Percentiles rank a stretch among this genome's conserved stretches.
These are phyloP conservation scores for Callyntrura sp. DNA, from an alignment of 2,888 invertebrate genomes.

Conservation along the genomic window DNA sequence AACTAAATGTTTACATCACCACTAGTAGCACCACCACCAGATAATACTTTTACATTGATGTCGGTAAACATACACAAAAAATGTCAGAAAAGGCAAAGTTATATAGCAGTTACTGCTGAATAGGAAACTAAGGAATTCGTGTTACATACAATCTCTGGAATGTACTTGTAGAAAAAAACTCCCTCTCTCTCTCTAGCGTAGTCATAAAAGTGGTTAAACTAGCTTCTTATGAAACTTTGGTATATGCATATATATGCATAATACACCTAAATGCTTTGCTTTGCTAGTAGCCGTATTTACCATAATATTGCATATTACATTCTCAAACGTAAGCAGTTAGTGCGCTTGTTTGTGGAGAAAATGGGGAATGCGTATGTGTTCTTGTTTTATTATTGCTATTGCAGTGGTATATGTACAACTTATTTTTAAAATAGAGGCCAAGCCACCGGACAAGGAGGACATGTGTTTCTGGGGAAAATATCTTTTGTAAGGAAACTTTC, in stretches of 20 bases:
- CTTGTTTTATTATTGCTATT: slow-evolving; percentile 16
- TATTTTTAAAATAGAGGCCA: slow-evolving; percentile 23
- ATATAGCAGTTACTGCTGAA: slow-evolving; percentile 28
- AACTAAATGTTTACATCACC: slow-evolving; percentile 75
- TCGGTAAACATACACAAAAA: slow-evolving; percentile 40
- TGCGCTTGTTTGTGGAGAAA: slow-evolving; percentile 23
- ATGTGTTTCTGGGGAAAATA: slow-evolving; percentile 41
- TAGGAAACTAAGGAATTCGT: slow-evolving; percentile 66
- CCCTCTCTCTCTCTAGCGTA: slow-evolving; percentile 63
- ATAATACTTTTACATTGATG: slow-evolving; percentile 53
- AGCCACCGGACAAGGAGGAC: slow-evolving; percentile 38
- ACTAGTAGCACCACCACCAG: slow-evolving; percentile 48
- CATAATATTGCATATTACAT: slow-evolving; percentile 15
- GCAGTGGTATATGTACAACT: not conserved
- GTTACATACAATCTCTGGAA: slow-evolving; percentile 77
- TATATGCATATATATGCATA: not conserved
- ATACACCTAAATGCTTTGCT: not conserved
- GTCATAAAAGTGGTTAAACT: slow-evolving; percentile 79
- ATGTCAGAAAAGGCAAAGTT: slow-evolving; percentile 36
- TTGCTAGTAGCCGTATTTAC: slow-evolving; percentile 18
- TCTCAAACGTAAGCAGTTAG: slow-evolving; percentile 16
- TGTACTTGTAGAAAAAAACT: slow-evolving; percentile 53
- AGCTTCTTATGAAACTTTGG: slow-evolving; percentile 42
- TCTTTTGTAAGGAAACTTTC: slow-evolving; percentile 52
- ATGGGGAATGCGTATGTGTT: not conserved